These are phyloP conservation scores for Emydocephalus ijimae DNA, from an alignment of 2,113 vertebrate genomes.

Conservation along the genomic window DNA sequence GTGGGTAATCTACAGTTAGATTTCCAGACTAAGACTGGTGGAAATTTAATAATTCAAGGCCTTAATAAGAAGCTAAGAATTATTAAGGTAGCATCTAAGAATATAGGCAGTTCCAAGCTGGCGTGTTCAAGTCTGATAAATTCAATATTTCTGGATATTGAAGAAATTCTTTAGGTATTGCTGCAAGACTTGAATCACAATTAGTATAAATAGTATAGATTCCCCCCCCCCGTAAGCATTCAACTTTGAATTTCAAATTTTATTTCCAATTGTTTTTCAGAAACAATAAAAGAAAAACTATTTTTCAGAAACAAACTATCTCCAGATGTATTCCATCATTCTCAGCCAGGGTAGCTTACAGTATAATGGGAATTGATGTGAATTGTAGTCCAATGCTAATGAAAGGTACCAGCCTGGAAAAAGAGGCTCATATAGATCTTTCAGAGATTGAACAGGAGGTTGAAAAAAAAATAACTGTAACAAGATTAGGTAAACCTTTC, in stretches of 20 bases:
- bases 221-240: accelerated
- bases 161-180: not conserved
- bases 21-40: not conserved
- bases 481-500: not conserved
- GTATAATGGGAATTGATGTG: not conserved
- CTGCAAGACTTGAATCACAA: not conserved
- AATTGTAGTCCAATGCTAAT: not conserved
- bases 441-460: not conserved
- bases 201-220: not conserved
- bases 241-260: not conserved
- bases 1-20: not conserved
- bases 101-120: not conserved
- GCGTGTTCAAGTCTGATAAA: not conserved
- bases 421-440: not conserved
- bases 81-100: not conserved
- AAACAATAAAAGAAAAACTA: not conserved
- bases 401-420: not conserved
- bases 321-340: not conserved
- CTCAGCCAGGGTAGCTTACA: not conserved
- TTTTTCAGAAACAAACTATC: not conserved
- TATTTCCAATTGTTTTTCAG: not conserved
- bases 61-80: not conserved
- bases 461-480: not conserved
- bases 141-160: not conserved
- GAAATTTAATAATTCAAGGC: not conserved